Conservation (phyloP, 2,797 vertebrate species). For the Onychomys torridus region DNA sequence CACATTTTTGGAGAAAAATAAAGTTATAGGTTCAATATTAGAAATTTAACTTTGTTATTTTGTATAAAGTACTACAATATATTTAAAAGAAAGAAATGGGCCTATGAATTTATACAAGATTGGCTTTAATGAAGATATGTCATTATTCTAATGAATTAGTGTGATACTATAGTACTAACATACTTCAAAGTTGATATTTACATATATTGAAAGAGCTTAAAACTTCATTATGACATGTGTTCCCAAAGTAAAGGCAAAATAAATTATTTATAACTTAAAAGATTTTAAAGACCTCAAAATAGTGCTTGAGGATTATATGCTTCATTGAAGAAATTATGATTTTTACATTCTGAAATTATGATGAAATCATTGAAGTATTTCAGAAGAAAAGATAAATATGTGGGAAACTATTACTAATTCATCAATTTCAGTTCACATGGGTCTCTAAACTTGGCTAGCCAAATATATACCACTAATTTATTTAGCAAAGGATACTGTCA, state of each 20-base stretch:
- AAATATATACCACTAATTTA: neutral
- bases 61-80: neutral
- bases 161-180: neutral
- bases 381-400: slow-evolving; percentile 43
- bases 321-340: slow-evolving; percentile 42
- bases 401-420: slow-evolving; percentile 59
- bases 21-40: neutral
- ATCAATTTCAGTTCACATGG: slow-evolving; percentile 22
- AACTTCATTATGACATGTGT: slow-evolving; percentile 30
- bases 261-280: slow-evolving; percentile 14
- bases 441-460: neutral
- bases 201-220: neutral
- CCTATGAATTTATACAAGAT: neutral
- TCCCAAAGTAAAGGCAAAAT: slow-evolving; percentile 10
- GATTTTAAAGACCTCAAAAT: slow-evolving; percentile 52
- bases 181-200: slow-evolving; percentile 40
- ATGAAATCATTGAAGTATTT: slow-evolving; percentile 52
- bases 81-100: neutral
- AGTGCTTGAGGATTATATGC: slow-evolving; percentile 7
- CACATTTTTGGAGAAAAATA: neutral
- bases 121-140: neutral
- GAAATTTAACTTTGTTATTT: neutral
- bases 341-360: slow-evolving; percentile 34
- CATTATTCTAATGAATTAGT: slow-evolving; percentile 35
- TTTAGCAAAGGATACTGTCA: slow-evolving; percentile 31